Percentiles rank a stretch among this genome's conserved stretches.
phyloP scores from a whole-genome alignment of 2,888 invertebrate genomes.

The Phrixothrix hirtus region DNA sequence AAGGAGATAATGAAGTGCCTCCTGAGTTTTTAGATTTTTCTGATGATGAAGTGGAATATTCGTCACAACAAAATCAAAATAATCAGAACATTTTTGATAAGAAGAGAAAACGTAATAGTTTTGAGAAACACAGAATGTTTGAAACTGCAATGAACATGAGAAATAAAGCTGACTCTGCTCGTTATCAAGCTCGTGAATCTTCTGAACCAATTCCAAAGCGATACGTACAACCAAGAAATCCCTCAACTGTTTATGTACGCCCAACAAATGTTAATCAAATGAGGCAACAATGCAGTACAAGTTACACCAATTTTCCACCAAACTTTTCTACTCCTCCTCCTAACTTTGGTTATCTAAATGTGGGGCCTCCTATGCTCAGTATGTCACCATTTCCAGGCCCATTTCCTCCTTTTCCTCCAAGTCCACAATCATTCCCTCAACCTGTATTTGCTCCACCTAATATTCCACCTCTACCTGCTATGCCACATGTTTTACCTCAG shows the following conservation, averaged over 20 bases:
- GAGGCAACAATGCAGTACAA: constrained; percentile 16
- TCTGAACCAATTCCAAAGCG: constrained; percentile 30
- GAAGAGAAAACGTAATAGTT: constrained; percentile 41
- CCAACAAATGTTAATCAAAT: constrained; percentile 10
- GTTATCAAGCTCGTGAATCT: constrained; percentile 36
- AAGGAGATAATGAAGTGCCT: constrained; percentile 81
- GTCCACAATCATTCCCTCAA: constrained; percentile 15
- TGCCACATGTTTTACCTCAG: constrained; percentile 13
- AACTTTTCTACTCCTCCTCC: constrained; percentile 17
- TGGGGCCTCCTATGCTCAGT: constrained; percentile 15
- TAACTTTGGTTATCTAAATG: constrained; percentile 14
- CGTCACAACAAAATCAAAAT: constrained; percentile 38
- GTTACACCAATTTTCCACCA: constrained; percentile 15
- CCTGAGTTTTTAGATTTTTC: constrained; percentile 75
- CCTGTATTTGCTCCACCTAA: constrained; percentile 17
- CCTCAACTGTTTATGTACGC: constrained; percentile 11
- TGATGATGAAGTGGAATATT: constrained; percentile 81
- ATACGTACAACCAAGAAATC: constrained; percentile 15
- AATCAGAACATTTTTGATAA: constrained; percentile 14
- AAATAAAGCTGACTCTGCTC: constrained; percentile 49
- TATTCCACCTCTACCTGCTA: constrained; percentile 21
- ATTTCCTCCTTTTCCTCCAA: constrained; percentile 18
- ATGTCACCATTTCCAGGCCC: constrained; percentile 7
- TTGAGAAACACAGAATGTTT: constrained; percentile 47
- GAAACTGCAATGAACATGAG: constrained; percentile 53